Percentiles rank a stretch among this genome's conserved stretches.
These are phyloP conservation scores for Protosalanx chinensis DNA, from an alignment of 2,797 vertebrate genomes.

Conservation along the genomic window DNA sequence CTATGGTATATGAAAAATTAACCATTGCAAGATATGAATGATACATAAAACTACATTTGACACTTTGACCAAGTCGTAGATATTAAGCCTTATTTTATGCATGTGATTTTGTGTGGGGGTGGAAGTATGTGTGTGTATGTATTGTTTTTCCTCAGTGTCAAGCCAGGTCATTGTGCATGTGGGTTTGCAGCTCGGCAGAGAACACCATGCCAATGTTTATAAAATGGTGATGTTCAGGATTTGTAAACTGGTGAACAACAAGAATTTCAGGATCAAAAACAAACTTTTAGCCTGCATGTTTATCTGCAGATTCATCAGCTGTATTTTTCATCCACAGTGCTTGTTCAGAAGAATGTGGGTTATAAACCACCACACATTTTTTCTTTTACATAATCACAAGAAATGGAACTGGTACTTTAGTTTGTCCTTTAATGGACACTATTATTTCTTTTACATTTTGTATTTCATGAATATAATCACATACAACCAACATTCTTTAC, in stretches of 20 bases:
- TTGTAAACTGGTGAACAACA: conserved; percentile 44
- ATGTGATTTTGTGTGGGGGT: conserved; percentile 64
- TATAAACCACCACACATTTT: conserved; percentile 39
- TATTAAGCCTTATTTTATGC: conserved; percentile 70
- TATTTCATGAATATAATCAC: conserved; percentile 20
- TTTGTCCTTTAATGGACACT: conserved; percentile 3
- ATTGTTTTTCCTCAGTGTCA: conserved; percentile 50
- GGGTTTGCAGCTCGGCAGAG: conserved; percentile 53
- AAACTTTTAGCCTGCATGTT: conserved; percentile 40
- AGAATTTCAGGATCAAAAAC: conserved; percentile 27
- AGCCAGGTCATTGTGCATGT: conserved; percentile 56
- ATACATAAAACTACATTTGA: conserved; percentile 45
- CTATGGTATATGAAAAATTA: conserved; percentile 39
- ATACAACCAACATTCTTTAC: conserved; percentile 2
- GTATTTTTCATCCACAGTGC: conserved; percentile 53
- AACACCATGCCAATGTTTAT: conserved; percentile 46
- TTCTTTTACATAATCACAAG: not conserved
- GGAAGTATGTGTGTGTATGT: conserved; percentile 53
- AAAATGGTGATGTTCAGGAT: conserved; percentile 40
- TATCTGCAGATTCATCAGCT: conserved; percentile 41
- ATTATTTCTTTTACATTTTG: conserved; percentile 30
- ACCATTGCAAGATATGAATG: conserved; percentile 36
- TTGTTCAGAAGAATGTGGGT: conserved; percentile 66
- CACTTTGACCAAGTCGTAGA: conserved; percentile 59
- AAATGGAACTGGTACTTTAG: conserved; percentile 2